Percentiles rank a stretch among this genome's conserved stretches.
phyloP scores from a whole-genome alignment of 1,140 invertebrate genomes.

The Euura saliciscinereae region DNA sequence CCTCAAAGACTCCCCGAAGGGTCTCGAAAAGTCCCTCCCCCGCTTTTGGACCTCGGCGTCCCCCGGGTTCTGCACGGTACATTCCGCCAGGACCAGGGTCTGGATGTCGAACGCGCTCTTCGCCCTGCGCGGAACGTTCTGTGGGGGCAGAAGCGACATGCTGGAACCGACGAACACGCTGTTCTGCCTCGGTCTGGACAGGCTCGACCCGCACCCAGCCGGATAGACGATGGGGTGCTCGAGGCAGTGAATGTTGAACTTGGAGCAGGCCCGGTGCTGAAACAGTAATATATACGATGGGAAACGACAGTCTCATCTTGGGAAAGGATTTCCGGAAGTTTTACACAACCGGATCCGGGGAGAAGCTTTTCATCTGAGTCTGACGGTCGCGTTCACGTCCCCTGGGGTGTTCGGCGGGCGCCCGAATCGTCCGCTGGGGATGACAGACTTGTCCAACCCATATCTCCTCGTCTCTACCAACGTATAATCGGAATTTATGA shows the following conservation, averaged over 20 bases:
- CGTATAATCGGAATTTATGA: no score
- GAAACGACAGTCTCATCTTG: no score
- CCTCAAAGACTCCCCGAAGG: slow-evolving; percentile 20
- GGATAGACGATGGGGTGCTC: slow-evolving; percentile 59
- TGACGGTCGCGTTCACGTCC: no score
- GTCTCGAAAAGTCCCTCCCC: slow-evolving; percentile 28
- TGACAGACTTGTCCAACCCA: no score
- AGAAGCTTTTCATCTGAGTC: no score
- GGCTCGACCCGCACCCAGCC: slow-evolving; percentile 44
- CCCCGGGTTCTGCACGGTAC: slow-evolving; percentile 30
- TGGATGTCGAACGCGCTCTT: slow-evolving; percentile 85
- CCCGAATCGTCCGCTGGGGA: no score
- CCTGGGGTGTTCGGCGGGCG: no score
- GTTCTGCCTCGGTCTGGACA: slow-evolving; percentile 71
- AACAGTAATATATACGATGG: slow-evolving; percentile 33
- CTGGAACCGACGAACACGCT: slow-evolving; percentile 83
- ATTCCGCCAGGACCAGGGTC: slow-evolving; percentile 69
- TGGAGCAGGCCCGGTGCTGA: slow-evolving; percentile 70
- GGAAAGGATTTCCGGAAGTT: no score
- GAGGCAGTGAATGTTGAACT: slow-evolving; percentile 70
- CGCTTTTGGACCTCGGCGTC: slow-evolving; percentile 17
- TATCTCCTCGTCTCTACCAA: no score
- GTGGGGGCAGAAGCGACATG: slow-evolving; percentile 57
- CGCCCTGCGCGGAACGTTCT: slow-evolving; percentile 70
- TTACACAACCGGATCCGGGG: no score